A percentile compares a stretch with the other conserved stretches of the same genome.
Evolutionary conservation across 2,888 invertebrate species (phyloP).

Genomic region (Himalopsyche japonica): DNA sequence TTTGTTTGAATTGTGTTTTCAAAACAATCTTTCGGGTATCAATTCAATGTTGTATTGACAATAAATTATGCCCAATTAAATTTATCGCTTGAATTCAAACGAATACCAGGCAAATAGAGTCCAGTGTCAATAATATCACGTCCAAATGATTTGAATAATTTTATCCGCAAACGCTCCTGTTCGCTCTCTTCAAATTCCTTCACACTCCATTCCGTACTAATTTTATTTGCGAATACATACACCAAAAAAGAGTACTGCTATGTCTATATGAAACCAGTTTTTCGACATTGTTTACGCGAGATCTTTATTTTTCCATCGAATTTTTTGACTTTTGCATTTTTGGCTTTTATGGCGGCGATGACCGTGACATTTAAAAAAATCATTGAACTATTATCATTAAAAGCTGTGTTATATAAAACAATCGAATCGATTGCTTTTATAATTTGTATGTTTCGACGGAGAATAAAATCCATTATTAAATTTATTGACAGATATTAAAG

Average conservation of each 20-base stretch:
- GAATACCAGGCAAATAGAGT: neutral
- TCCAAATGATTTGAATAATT: neutral
- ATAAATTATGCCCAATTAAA: too few species aligned
- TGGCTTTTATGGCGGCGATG: neutral
- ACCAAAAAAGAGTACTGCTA: neutral
- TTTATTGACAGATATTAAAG: too few species aligned
- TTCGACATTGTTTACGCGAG: neutral
- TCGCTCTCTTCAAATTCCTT: neutral
- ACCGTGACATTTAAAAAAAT: neutral
- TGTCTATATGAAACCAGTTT: neutral
- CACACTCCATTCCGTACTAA: neutral
- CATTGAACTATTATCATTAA: neutral
- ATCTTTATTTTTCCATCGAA: neutral
- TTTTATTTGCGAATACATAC: neutral
- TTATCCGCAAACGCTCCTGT: neutral
- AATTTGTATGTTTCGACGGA: too few species aligned
- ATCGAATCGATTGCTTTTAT: too few species aligned
- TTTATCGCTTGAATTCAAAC: too few species aligned
- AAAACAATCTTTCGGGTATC: too few species aligned
- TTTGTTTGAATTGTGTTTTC: too few species aligned
- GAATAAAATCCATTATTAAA: too few species aligned
- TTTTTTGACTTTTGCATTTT: neutral
- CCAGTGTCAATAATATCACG: neutral
- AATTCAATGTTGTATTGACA: too few species aligned
- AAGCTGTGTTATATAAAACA: too few species aligned